These are phyloP conservation scores for Doryteuthis pealeii DNA, from an alignment of 1,140 invertebrate species.

Conservation along the genomic window DNA sequence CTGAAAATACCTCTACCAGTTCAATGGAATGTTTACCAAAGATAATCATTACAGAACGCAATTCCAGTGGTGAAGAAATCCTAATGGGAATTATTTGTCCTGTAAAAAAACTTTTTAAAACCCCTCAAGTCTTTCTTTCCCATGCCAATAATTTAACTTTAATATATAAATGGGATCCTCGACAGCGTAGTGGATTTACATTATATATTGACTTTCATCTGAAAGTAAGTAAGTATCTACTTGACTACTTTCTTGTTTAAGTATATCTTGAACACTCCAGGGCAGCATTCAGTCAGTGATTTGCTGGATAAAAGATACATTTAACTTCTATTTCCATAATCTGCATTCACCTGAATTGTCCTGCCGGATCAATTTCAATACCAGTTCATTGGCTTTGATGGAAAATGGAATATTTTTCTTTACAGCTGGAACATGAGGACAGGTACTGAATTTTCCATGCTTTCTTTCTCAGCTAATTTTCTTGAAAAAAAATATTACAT, in stretches of 20 bases:
- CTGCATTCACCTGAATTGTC: no score
- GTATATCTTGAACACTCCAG: no score
- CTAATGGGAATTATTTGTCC: conserved; percentile 8
- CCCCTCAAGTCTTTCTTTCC: conserved; percentile 11
- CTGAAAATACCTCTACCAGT: background rate
- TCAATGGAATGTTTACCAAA: conserved; percentile 6
- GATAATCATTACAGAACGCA: background rate
- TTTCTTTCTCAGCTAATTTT: no score
- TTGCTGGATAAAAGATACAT: no score
- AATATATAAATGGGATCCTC: conserved; percentile 5
- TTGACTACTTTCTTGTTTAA: background rate
- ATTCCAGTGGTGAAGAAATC: conserved; percentile 8
- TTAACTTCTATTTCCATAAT: no score
- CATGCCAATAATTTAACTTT: conserved; percentile 1
- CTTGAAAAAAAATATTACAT: no score
- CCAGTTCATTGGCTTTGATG: no score
- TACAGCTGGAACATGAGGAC: no score
- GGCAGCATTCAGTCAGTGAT: no score
- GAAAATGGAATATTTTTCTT: no score
- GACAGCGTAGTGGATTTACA: conserved; percentile 3
- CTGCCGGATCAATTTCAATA: no score
- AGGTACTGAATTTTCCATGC: no score
- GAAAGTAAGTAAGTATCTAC: conserved; percentile 13
- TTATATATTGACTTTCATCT: conserved; percentile 13
- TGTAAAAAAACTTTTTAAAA: background rate